phyloP scores from a whole-genome alignment of 2,888 invertebrate genomes.

The Drosophila recens region DNA sequence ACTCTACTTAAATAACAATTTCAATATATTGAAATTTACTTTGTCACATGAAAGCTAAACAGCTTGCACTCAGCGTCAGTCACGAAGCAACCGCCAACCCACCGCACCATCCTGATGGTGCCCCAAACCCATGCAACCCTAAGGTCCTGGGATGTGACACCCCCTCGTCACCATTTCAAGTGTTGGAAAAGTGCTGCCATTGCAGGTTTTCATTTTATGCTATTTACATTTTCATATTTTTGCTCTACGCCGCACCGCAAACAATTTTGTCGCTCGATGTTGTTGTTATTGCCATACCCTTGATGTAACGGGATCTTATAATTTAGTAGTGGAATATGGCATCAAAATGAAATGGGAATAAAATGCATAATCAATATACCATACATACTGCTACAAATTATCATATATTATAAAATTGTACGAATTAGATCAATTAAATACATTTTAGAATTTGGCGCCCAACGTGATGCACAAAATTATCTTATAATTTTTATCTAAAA shows the following conservation, averaged over 20 bases:
- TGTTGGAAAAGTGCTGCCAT: constrained; percentile 75
- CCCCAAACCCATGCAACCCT: constrained; percentile 8
- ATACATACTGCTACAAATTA: neutral
- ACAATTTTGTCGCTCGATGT: constrained; percentile 58
- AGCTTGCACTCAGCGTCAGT: constrained; percentile 76
- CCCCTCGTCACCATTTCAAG: constrained; percentile 44
- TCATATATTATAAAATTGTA: neutral
- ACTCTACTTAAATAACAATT: constrained; percentile 80
- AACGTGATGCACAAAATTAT: neutral
- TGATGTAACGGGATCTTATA: neutral
- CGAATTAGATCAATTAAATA: neutral
- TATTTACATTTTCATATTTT: constrained; percentile 79
- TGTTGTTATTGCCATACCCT: constrained; percentile 40
- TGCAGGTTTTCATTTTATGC: constrained; percentile 79
- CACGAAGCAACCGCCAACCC: constrained; percentile 43
- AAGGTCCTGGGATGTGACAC: constrained; percentile 25
- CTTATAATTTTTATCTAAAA: neutral
- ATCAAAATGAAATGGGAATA: neutral
- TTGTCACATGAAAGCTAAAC: constrained; percentile 81
- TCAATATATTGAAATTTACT: constrained; percentile 82
- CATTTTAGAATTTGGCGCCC: neutral
- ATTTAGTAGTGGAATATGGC: neutral
- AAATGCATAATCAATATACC: neutral
- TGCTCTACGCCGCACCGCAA: constrained; percentile 69
- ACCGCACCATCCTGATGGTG: neutral